Evolutionary conservation across 2,888 invertebrate species (phyloP), one percentile per base, ranked within the genome.

Genomic region (Labia minor): DNA sequence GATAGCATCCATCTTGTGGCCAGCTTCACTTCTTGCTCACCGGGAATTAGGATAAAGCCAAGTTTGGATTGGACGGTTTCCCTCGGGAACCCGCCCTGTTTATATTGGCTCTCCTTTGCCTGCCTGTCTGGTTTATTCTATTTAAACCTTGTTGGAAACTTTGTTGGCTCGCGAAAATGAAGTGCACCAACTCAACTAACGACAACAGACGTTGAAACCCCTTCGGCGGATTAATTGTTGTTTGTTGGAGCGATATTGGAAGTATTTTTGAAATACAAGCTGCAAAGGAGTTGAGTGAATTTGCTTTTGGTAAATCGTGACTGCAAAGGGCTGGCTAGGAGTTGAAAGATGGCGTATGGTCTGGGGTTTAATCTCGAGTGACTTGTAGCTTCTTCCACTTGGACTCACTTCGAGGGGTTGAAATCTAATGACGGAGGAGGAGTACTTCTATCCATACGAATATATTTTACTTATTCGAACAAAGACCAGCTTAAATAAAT

Each of bases 171-270:
- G 49, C 49, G 49, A 49, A 49, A 49, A 49, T 49, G 49, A 16
- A 49, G 49, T 49, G 16, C 49, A n/a, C 49, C 49, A 49, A 49
- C 49, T 49, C 49, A 11, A 16, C 14, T 16, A 49, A 49, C 49
- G 49, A 49, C 49, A 49, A 49, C 49, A 11, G n/a, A 49, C 49
- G n/a, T 49, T n/a, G 49, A 4, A 49, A 49, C 49, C 49, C 49
- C 49, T 49, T 49, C 49, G 49, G 49, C 49, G 49, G 49, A 49
- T 49, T 49, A 49, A 49, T 49, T 49, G 49, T 49, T 49, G 49
- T 49, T 49, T 49, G 49, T 49, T 11, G 16, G 49, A 16, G 49
- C 49, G 14, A 49, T 49, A 49, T 49, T 49, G 49, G 49, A 16
- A 49, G 49, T 10, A 8, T 49, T 49, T 49, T 49, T 49, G 3